Evolutionary conservation across 2,888 invertebrate genomes (phyloP).

Genomic region (Andrena bicolor): DNA sequence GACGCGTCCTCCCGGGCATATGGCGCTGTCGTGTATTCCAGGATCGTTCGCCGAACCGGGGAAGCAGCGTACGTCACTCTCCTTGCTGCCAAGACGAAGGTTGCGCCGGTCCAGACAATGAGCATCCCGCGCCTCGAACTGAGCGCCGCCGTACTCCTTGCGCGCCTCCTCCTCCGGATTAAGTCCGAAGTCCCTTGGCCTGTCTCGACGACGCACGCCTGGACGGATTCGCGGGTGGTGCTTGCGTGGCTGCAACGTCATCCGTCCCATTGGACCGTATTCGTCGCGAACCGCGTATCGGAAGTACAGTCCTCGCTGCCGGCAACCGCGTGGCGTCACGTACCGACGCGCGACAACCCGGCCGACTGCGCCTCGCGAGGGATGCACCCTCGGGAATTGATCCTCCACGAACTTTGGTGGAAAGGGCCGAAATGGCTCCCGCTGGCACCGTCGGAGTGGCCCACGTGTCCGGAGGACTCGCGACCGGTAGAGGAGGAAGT

Average conservation of each 20-base stretch:
- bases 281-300: rapidly evolving
- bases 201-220: rapidly evolving
- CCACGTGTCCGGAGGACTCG: not conserved
- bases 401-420: not conserved
- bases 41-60: not conserved
- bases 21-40: not conserved
- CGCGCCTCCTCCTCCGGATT: not conserved
- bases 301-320: not conserved
- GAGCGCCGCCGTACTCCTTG: not conserved
- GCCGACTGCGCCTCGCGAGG: not conserved
- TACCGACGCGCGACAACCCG: not conserved
- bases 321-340: not conserved
- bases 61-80: not conserved
- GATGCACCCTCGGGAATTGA: rapidly evolving
- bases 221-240: not conserved
- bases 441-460: not conserved
- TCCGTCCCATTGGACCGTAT: not conserved
- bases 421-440: not conserved
- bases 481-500: no score
- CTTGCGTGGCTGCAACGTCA: not conserved
- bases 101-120: not conserved
- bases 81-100: not conserved
- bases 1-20: not conserved
- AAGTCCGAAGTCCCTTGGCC: not conserved
- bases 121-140: not conserved